Conservation (phyloP, 2,888 invertebrate species). For the Coenonympha arcania region DNA sequence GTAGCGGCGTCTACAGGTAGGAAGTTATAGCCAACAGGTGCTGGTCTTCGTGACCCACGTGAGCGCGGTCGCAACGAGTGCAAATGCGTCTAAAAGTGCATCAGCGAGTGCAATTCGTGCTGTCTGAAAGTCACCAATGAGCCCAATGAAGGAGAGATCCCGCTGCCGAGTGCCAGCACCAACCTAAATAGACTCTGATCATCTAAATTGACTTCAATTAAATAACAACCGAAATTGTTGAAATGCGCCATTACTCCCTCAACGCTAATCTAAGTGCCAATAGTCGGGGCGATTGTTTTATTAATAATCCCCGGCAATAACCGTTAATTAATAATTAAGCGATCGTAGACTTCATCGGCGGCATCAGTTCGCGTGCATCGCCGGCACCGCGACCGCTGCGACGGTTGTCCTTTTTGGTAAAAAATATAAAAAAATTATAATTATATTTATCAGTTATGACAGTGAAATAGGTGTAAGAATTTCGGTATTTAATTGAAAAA, state of each 20-base stretch:
- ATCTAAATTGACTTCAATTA: slow-evolving; percentile 76
- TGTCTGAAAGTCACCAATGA: slow-evolving; percentile 75
- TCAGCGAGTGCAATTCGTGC: slow-evolving; percentile 73
- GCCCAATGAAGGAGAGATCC: slow-evolving; percentile 75
- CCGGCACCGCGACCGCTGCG: slow-evolving; percentile 27
- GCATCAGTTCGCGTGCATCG: slow-evolving; percentile 49
- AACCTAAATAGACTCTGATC: slow-evolving; percentile 76
- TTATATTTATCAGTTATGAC: no score
- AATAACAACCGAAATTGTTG: slow-evolving; percentile 76
- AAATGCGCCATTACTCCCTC: slow-evolving; percentile 75
- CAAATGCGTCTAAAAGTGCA: slow-evolving; percentile 67
- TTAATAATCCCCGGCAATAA: slow-evolving; percentile 68
- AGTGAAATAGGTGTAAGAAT: neutral
- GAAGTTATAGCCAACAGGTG: slow-evolving; percentile 3
- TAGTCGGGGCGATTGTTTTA: slow-evolving; percentile 73
- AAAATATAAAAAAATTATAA: neutral
- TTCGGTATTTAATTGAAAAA: neutral
- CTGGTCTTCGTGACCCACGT: slow-evolving; percentile 41
- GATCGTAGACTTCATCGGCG: slow-evolving; percentile 47
- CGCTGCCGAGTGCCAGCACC: slow-evolving; percentile 72
- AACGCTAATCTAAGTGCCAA: slow-evolving; percentile 73
- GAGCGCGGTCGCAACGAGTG: slow-evolving; percentile 35
- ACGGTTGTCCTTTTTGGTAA: slow-evolving; percentile 25
- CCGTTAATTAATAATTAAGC: slow-evolving; percentile 72
- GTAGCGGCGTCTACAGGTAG: neutral